Evolutionary conservation across 2,888 invertebrate genomes (phyloP), one percentile per base, ranked within the genome.

Genomic region (Mythimna vitellina): DNA sequence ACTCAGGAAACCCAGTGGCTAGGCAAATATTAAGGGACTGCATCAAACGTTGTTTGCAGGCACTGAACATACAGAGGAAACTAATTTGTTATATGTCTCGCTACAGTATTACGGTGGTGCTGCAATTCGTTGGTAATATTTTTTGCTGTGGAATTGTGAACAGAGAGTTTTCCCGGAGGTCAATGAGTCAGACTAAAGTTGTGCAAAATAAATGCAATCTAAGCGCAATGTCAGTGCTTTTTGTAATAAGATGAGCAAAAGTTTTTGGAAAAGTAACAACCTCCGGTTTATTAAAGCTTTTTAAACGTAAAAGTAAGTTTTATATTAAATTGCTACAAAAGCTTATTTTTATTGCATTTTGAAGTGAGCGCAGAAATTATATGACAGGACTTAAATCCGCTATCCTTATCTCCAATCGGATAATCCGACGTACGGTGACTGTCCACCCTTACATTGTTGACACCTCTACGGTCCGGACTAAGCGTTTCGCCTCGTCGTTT

Each of bases 51-150:
- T 74, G 68, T 62, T 75, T 69, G 42, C 54, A 54, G 12, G 22
- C 25, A 32, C 67, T 1, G 20, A 56, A 62, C 38, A 54, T 25
- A 32, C 53, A 56, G 42, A 57, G 58, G 64, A 66, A 78, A 78
- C 81, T 76, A 66, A 78, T 78, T 81, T 76, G 42, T 32, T 42
- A 60, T 32, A 29, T 49, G 51, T 25, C 49, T 29, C 20, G 29
- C 46, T 64, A n/a, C 51, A 25, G 66, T 12, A n/a, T 53, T 46
- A 58, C n/a, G 49, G 17, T 49, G 17, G 32, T 29, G 7, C 20
- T 20, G 53, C 17, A 57, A 35, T 49, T 25, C 20, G 32, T 12
- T 35, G 20, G 54, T 63, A 29, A 69, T 63, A 70, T 62, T 66
- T 75, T 75, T 61, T 57, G 53, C 53, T n/a, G 61, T 65, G 29